A percentile compares a stretch with the other conserved stretches of the same genome.
Evolutionary conservation across 2,888 invertebrate species (phyloP).

Genomic region (Graphium colonna): DNA sequence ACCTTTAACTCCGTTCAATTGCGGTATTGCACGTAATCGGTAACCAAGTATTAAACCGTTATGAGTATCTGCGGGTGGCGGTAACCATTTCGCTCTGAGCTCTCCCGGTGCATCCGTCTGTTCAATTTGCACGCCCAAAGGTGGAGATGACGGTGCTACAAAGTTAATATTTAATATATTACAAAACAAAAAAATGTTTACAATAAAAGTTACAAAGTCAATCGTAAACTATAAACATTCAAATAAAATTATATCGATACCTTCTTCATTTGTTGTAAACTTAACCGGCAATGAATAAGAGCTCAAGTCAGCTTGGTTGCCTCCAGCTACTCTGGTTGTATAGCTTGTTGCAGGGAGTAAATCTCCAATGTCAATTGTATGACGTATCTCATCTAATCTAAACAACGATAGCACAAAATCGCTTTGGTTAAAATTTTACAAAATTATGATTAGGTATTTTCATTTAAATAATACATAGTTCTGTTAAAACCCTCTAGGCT

Average conservation of each 20-base stretch:
- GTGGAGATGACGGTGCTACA: slow-evolving; percentile 68
- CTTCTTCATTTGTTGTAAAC: slow-evolving; percentile 73
- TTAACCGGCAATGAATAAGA: slow-evolving; percentile 62
- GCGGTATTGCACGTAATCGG: slow-evolving; percentile 60
- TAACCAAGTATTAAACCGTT: slow-evolving; percentile 72
- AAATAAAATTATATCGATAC: slow-evolving; percentile 41
- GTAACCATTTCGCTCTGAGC: slow-evolving; percentile 64
- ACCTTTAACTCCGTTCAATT: slow-evolving; percentile 64
- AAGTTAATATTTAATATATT: too few species aligned
- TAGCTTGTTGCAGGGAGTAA: slow-evolving; percentile 66
- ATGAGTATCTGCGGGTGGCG: slow-evolving; percentile 67
- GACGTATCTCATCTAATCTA: slow-evolving; percentile 64
- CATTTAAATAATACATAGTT: too few species aligned
- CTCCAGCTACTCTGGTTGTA: slow-evolving; percentile 66
- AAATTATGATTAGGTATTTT: too few species aligned
- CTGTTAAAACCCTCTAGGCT: too few species aligned
- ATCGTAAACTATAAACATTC: too few species aligned
- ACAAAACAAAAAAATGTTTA: too few species aligned
- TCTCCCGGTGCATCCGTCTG: slow-evolving; percentile 70
- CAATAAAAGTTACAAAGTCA: too few species aligned
- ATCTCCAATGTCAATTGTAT: slow-evolving; percentile 61
- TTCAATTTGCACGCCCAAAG: slow-evolving; percentile 67
- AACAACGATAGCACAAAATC: background rate
- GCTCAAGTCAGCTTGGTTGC: slow-evolving; percentile 69
- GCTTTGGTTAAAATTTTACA: too few species aligned